A percentile compares a stretch with the other conserved stretches of the same genome.
Evolutionary conservation across 35 echinoderm and acorn worm species (phyloP).

Genomic region (Strongylocentrotus purpuratus): DNA sequence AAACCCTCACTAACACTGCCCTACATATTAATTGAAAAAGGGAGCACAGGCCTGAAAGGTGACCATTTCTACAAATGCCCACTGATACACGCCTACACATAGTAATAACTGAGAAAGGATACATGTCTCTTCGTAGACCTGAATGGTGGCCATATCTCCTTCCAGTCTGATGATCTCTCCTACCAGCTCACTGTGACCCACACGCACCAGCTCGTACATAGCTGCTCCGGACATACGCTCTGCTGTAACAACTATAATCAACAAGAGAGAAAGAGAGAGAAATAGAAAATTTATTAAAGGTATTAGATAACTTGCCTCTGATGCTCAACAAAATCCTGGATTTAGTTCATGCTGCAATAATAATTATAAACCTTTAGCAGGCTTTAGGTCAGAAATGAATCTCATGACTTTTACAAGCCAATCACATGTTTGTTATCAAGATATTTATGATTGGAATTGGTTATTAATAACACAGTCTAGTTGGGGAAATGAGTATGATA

Average conservation of each 20-base stretch:
- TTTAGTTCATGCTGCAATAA: no score
- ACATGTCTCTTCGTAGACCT: constrained; percentile 99
- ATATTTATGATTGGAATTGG: no score
- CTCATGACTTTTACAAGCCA: no score
- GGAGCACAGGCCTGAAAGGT: not conserved
- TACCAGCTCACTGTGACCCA: constrained; percentile 91
- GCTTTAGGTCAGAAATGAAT: no score
- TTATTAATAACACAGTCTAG: no score
- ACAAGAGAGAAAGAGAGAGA: not conserved
- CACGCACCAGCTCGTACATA: constrained; percentile 99
- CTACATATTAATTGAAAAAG: no score
- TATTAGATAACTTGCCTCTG: not conserved
- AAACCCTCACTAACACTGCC: no score
- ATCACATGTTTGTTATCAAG: no score
- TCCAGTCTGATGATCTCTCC: constrained; percentile 97
- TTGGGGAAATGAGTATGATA: no score
- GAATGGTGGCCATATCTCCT: constrained; percentile 95
- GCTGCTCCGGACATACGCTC: constrained; percentile 95
- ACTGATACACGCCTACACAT: not conserved
- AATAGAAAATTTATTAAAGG: not conserved
- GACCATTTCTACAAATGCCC: not conserved
- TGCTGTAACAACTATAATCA: constrained; percentile 84
- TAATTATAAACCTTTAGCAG: no score
- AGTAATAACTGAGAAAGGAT: constrained; percentile 72
- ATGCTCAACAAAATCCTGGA: no score